Evolutionary conservation across 2,888 invertebrate species (phyloP).

Genomic region (Nyleta sp.): DNA sequence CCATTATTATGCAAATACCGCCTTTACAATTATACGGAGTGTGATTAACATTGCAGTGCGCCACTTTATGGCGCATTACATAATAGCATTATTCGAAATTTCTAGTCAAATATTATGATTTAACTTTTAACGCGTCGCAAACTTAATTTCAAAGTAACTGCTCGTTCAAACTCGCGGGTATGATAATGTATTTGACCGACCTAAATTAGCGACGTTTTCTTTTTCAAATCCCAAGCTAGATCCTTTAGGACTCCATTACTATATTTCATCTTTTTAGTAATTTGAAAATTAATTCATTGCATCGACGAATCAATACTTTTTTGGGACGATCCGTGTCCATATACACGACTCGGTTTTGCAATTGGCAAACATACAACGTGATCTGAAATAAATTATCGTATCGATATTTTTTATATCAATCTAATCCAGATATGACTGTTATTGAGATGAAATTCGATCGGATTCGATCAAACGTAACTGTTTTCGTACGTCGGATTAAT

Average conservation of each 20-base stretch:
- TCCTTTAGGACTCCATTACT: slow-evolving; percentile 16
- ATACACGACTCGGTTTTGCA: too few species aligned
- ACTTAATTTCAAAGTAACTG: slow-evolving; percentile 46
- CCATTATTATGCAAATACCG: slow-evolving; percentile 43
- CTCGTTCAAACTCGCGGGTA: slow-evolving; percentile 26
- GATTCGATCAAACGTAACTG: too few species aligned
- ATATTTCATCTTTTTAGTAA: background rate
- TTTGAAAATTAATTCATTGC: slow-evolving; percentile 7
- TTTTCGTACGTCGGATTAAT: too few species aligned
- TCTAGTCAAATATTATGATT: slow-evolving; percentile 44
- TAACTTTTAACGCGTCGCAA: slow-evolving; percentile 41
- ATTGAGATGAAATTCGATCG: too few species aligned
- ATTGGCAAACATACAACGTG: too few species aligned
- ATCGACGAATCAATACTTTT: background rate
- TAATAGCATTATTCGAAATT: slow-evolving; percentile 41
- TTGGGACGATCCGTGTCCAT: too few species aligned
- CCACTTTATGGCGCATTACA: slow-evolving; percentile 37
- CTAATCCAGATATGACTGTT: too few species aligned
- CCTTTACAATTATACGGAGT: slow-evolving; percentile 35
- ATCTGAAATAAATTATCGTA: too few species aligned
- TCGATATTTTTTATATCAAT: too few species aligned
- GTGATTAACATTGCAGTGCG: slow-evolving; percentile 34
- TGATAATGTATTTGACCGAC: slow-evolving; percentile 35
- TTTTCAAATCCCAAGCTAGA: background rate
- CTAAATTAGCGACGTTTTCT: slow-evolving; percentile 15